Evolutionary conservation across 2,113 vertebrate genomes (phyloP), one percentile per base, ranked within the genome.

Genomic region (Amphiprion ocellaris): DNA sequence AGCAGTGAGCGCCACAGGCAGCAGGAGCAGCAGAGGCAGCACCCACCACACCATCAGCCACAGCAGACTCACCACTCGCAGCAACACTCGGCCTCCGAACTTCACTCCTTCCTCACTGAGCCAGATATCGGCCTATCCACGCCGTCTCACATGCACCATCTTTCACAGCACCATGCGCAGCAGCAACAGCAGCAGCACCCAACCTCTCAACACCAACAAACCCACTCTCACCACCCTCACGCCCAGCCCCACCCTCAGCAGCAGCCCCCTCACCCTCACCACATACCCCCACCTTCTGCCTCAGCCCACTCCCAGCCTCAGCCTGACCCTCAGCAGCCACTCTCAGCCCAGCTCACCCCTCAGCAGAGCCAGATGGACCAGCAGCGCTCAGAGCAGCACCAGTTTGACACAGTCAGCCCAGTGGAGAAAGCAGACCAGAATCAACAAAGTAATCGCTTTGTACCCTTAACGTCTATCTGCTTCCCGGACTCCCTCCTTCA

Each of bases 401-500:
- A 96, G 24, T 96, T 96, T 0, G 96, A 96, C 17, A 67, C 95
- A 5, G 90, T 95, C 12, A 97, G 96, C 87, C 95, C 97, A 0
- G 95, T 95, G 23, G 96, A 97, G 67, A 95, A 95, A 78, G 81
- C 89, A 10, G 89, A 90, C 26, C 94, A 95, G 84, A 89, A 78
- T 62, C 94, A 94, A 64, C 93, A 95, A 74, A 93, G 87, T 61
- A 95, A 94, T 30, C 92, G 97, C 5, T 98, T 98, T 1, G 96
- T 99, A 4, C 97, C 97, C 0, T 92, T 99, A 7, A 97, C 97
- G 0, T 99, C 97, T 74, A 99, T 99, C 90, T 99, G 97, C 89
- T 99, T 99, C 84, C 97, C 97, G 0, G 97, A 99, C 83, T 96
- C 97, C 0, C 88, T 99, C 72, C 95, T 99, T 37, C 97, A 97